Percentiles rank a stretch among this genome's conserved stretches.
phyloP scores from a whole-genome alignment of 1,140 invertebrate species.

The Muscidifurax raptorellus region DNA sequence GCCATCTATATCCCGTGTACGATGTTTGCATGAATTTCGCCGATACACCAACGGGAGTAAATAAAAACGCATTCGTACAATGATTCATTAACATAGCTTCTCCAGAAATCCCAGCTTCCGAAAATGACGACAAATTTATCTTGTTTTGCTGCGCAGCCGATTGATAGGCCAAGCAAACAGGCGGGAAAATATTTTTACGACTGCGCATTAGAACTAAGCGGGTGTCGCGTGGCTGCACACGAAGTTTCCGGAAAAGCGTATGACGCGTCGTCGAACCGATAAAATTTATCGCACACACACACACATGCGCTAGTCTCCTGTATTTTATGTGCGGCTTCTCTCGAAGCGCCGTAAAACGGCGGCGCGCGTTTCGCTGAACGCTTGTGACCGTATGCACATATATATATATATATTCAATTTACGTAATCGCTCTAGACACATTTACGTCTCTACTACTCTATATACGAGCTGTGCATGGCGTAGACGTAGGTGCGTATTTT shows the following conservation, averaged over 20 bases:
- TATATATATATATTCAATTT: neutral
- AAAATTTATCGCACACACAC: neutral
- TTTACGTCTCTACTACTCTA: no score
- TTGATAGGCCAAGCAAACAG: neutral
- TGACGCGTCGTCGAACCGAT: neutral
- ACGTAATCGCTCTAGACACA: neutral
- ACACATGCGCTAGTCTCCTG: neutral
- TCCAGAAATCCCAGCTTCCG: neutral
- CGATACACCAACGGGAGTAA: no score
- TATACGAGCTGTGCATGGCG: no score
- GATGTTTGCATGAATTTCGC: no score
- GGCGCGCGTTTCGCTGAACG: neutral
- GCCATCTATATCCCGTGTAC: no score
- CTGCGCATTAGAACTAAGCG: neutral
- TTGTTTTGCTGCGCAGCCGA: neutral
- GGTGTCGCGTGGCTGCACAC: neutral
- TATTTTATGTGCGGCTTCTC: neutral
- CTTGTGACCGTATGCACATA: neutral
- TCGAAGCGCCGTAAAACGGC: neutral
- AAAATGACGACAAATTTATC: neutral
- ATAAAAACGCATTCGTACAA: neutral
- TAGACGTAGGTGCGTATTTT: neutral
- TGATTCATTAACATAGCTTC: neutral
- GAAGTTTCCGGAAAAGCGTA: neutral
- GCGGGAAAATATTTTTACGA: neutral